Base-by-base conservation (phyloP, 2,888 invertebrate species). In the Coremacera marginata region DNA sequence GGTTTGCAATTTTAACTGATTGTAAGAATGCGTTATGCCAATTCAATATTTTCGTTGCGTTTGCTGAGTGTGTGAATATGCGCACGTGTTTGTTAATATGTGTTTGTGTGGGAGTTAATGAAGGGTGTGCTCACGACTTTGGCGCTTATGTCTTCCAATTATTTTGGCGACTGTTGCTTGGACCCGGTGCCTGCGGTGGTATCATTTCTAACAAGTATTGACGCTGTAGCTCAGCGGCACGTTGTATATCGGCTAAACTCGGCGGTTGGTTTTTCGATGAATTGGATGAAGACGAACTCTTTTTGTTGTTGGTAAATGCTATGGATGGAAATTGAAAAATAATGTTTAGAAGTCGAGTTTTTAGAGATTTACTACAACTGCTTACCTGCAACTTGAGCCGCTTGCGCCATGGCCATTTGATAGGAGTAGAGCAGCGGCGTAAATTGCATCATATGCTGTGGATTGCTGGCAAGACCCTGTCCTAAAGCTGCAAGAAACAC, bases 131-230 rank as follows among this genome's bases (percentile, higher is more conserved):
- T 22, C 22, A 22, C 51, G 65, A 22, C 16, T 16, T 31, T 49
- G 27, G 27, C 22, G 37, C 82, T 86, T 87, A 90, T 82, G 89
- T 89, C 85, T 90, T 90, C 90, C 90, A 90, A 79, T 90, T 90
- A 77, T 90, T 90, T 80, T 90, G 90, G 78, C 89, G 89, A 85
- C 86, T 89, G 76, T 86, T 89, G 79, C 88, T 89, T 67, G 89
- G 86, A 75, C 88, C 89, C 55, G 89, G 87, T 81, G 88, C 84
- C 83, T 85, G 89, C 27, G 88, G 92, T 22, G 88, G 92, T 86
- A 98, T 96, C 97, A 98, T 97, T 90, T 98, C 98, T 80, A 98
- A 92, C 86, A 98, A 92, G 91, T 98, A 98, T 91, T 98, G 98
- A 76, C 98, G 92, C 91, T 98, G 98, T 81, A 96, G 91, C 88